Evolutionary conservation across 35 echinoderm and acorn worm species (phyloP).

Genomic region (Strongylocentrotus purpuratus): DNA sequence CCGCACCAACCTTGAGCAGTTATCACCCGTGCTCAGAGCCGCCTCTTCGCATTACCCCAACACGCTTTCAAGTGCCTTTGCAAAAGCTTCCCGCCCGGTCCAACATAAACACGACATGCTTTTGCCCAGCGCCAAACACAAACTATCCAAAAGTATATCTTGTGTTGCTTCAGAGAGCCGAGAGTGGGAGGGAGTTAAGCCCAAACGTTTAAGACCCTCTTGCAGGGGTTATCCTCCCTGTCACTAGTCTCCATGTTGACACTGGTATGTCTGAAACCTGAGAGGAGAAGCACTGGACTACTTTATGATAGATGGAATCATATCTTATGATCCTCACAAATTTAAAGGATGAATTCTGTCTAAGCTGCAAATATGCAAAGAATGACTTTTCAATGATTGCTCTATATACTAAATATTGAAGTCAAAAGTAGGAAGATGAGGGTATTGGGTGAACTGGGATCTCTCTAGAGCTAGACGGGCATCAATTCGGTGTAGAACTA

Average conservation of each 20-base stretch:
- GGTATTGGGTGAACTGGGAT: too few species aligned
- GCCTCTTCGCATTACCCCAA: not conserved
- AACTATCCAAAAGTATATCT: not conserved
- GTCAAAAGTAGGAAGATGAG: too few species aligned
- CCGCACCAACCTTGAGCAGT: not conserved
- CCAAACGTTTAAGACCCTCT: not conserved
- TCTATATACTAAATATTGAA: not conserved
- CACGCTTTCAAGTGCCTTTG: not conserved
- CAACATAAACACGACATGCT: not conserved
- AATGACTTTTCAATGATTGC: not conserved
- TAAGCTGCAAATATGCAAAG: not conserved
- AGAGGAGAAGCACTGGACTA: not conserved
- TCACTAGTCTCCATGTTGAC: conserved; percentile 8
- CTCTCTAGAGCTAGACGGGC: too few species aligned
- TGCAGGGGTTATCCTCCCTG: not conserved
- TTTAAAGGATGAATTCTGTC: not conserved
- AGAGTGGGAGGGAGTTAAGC: conserved; percentile 40
- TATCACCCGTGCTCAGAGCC: conserved; percentile 2
- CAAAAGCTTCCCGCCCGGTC: not conserved
- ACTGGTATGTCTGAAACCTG: not conserved
- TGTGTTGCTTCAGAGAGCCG: not conserved
- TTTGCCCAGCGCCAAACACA: not conserved
- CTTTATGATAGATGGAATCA: not conserved
- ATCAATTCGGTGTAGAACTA: too few species aligned
- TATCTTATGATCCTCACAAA: conserved; percentile 11